A percentile compares a stretch with the other conserved stretches of the same genome.
Conservation (phyloP, 2,888 invertebrate species). For the Orthosia cruda region DNA sequence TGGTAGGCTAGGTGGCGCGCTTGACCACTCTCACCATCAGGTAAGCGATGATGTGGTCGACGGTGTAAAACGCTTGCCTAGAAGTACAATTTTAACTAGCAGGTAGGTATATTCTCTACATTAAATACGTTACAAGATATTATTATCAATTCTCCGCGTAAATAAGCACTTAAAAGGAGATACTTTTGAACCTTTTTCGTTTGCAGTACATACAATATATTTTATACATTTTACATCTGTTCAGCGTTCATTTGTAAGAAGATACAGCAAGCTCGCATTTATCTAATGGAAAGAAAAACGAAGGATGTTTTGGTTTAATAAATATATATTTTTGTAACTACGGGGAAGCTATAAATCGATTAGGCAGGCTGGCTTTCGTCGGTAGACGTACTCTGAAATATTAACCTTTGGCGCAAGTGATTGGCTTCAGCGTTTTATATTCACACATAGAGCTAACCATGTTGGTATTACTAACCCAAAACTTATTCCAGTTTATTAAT, state of each 20-base stretch:
- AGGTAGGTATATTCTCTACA: neutral
- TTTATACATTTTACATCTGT: constrained; percentile 21
- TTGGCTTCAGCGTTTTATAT: constrained; percentile 29
- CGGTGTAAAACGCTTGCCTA: too few relatives aligned
- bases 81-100: neutral
- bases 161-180: neutral
- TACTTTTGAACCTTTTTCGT: neutral
- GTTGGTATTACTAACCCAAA: too few relatives aligned
- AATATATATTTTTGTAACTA: constrained; percentile 80
- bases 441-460: too few relatives aligned
- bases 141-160: neutral
- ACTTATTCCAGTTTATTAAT: too few relatives aligned
- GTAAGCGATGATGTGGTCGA: too few relatives aligned
- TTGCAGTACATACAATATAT: neutral
- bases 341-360: constrained; percentile 85
- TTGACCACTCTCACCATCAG: too few relatives aligned
- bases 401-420: constrained; percentile 72
- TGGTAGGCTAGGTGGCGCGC: too few relatives aligned
- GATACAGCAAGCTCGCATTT: constrained; percentile 66
- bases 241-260: constrained; percentile 52
- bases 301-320: constrained; percentile 79
- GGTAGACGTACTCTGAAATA: constrained; percentile 79
- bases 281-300: constrained; percentile 74
- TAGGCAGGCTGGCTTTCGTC: constrained; percentile 85
- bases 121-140: neutral